phyloP scores from a whole-genome alignment of 2,797 vertebrate genomes.

The Anguilla megastoma region DNA sequence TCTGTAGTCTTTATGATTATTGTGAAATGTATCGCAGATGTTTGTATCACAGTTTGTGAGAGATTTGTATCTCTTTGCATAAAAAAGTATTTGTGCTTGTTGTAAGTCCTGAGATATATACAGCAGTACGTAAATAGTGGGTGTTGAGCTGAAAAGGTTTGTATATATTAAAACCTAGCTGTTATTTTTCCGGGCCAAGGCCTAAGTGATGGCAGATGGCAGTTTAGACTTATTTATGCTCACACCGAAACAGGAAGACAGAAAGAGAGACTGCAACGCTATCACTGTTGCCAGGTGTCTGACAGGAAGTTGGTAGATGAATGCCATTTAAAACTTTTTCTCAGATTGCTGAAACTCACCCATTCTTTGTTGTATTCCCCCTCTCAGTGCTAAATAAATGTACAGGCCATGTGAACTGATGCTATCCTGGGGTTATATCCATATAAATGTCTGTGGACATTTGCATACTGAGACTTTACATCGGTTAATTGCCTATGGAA shows the following conservation, averaged over 20 bases:
- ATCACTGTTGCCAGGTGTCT: constrained; percentile 1
- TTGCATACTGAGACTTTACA: background rate
- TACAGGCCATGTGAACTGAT: background rate
- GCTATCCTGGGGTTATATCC: background rate
- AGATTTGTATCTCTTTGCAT: background rate
- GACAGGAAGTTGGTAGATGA: background rate
- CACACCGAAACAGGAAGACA: constrained; percentile 8
- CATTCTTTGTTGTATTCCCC: background rate
- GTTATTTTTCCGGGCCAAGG: constrained; percentile 2
- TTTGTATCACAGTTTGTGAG: background rate
- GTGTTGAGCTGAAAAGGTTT: background rate
- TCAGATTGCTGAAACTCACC: background rate
- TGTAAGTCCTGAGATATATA: background rate
- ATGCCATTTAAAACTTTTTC: background rate
- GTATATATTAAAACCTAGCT: constrained; percentile 3
- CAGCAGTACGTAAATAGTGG: background rate
- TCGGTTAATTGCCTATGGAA: background rate
- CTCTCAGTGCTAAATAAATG: background rate
- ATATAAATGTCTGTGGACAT: background rate
- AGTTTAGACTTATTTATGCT: background rate
- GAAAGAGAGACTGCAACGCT: background rate
- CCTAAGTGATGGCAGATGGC: background rate
- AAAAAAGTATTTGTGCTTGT: background rate
- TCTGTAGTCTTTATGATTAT: background rate
- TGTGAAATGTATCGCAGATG: background rate